Percentiles rank a stretch among this genome's conserved stretches.
Evolutionary conservation across 1,140 invertebrate species (phyloP).

Genomic region (Archivesica marissinica): DNA sequence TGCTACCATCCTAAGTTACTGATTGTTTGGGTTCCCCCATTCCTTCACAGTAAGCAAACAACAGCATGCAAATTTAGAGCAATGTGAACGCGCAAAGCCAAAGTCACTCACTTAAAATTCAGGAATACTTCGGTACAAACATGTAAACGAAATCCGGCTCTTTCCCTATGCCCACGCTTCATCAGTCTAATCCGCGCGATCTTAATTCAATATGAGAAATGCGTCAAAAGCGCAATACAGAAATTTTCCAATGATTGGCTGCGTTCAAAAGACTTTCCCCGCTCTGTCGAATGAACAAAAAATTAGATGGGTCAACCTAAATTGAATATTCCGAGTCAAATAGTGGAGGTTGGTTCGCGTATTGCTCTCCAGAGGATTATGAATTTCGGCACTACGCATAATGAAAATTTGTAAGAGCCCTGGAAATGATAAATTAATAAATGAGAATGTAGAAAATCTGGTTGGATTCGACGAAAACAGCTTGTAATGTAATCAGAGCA

Average conservation of each 20-base stretch:
- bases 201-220: slow-evolving; percentile 54
- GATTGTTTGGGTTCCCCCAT: no score
- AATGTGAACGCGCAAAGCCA: no score
- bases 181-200: not conserved
- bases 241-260: slow-evolving; percentile 49
- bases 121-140: not conserved
- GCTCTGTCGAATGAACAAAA: slow-evolving; percentile 32
- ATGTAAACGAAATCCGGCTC: slow-evolving; percentile 6
- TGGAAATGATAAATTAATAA: slow-evolving; percentile 49
- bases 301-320: slow-evolving; percentile 48
- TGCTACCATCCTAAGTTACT: no score
- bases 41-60: no score
- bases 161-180: not conserved
- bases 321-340: slow-evolving; percentile 54
- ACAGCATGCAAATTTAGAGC: no score
- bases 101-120: slow-evolving; percentile 1
- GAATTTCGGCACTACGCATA: slow-evolving; percentile 40
- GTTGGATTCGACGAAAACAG: not conserved
- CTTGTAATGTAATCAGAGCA: not conserved
- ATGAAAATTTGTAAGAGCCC: slow-evolving; percentile 50
- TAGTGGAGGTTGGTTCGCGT: not conserved
- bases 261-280: slow-evolving; percentile 38
- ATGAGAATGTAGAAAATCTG: slow-evolving; percentile 54
- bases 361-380: slow-evolving; percentile 35
- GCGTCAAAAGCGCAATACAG: slow-evolving; percentile 54